A percentile compares a stretch with the other conserved stretches of the same genome.
phyloP scores from a whole-genome alignment of 2,797 vertebrate species.

The Hippopotamyrus pictus region DNA sequence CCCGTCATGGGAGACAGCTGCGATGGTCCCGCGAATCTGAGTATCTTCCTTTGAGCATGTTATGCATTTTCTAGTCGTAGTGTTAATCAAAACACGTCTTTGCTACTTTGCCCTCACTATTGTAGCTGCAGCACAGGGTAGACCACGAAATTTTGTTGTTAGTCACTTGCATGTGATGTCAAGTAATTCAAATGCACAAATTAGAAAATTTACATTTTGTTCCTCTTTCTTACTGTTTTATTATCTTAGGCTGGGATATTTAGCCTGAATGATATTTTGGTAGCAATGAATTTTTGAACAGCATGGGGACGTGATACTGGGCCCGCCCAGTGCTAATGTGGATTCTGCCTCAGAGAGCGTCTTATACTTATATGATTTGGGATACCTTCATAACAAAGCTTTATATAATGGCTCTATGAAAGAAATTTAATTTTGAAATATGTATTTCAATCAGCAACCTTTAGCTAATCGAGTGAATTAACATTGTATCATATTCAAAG shows the following conservation, averaged over 20 bases:
- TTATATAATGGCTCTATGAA: neutral
- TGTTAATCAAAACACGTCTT: neutral
- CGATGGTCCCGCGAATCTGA: conserved; percentile 25
- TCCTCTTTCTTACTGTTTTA: neutral
- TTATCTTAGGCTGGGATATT: neutral
- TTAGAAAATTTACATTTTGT: neutral
- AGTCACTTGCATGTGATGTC: neutral
- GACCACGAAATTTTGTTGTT: conserved; percentile 20
- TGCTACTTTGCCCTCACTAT: conserved; percentile 21
- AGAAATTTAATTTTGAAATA: neutral
- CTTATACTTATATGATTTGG: neutral
- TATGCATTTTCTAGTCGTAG: conserved; percentile 13
- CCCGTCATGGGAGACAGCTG: neutral
- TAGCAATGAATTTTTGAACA: neutral
- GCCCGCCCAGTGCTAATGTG: neutral
- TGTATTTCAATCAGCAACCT: neutral
- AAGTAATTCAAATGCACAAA: neutral
- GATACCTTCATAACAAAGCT: neutral
- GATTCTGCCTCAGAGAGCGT: neutral
- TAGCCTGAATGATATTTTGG: conserved; percentile 3
- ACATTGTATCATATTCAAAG: neutral
- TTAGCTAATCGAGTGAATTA: neutral
- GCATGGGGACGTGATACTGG: neutral
- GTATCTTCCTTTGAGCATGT: conserved; percentile 30
- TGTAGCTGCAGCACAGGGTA: conserved; percentile 21